phyloP scores from a whole-genome alignment of 2,113 vertebrate species.

The Cinclus mexicanus region DNA sequence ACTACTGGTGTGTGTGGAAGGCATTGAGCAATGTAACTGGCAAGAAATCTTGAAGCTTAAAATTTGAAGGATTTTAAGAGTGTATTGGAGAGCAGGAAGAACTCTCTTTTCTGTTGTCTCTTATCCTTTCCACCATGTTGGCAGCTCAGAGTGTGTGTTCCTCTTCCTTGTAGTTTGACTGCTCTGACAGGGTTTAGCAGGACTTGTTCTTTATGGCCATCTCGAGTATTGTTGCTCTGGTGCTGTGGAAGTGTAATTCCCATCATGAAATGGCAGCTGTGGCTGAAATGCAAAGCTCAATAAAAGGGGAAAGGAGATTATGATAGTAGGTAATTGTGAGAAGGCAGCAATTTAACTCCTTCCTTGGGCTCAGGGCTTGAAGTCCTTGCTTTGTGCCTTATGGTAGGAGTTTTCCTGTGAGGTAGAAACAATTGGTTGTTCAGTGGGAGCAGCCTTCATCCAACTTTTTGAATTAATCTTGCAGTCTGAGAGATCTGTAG shows the following conservation, averaged over 20 bases:
- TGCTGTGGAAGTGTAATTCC: background rate
- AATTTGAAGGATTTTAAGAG: background rate
- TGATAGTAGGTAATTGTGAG: background rate
- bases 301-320: background rate
- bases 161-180: background rate
- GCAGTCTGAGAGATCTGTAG: background rate
- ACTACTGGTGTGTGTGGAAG: background rate
- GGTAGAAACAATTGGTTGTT: background rate
- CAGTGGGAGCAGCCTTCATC: background rate
- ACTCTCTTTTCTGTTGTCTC: background rate
- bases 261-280: background rate
- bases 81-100: background rate
- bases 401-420: background rate
- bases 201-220: background rate
- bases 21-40: background rate
- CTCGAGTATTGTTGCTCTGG: fast-evolving
- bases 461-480: background rate
- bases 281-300: background rate
- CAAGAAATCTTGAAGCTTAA: background rate
- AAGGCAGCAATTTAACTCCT: background rate
- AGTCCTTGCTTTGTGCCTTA: fast-evolving
- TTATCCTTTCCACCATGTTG: background rate
- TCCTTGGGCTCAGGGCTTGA: background rate
- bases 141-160: background rate
- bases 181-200: background rate